Evolutionary conservation across 2,113 vertebrate species (phyloP), one percentile per base, ranked within the genome.

Genomic region (Seriola dumerili): DNA sequence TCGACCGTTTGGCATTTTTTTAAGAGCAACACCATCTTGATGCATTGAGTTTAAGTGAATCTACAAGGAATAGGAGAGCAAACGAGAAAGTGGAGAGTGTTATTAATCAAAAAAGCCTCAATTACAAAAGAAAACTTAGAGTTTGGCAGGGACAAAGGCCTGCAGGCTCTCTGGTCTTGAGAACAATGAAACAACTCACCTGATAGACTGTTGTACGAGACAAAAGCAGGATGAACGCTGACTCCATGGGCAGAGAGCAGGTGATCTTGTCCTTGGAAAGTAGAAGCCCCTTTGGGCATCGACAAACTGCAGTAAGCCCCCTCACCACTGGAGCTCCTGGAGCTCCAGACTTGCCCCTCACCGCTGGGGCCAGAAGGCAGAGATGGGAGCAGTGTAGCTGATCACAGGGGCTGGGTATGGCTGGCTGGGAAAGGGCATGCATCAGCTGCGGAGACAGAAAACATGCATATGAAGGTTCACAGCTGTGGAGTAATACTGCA

Each of bases 371-470:
- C 91, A 98, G 90, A 32, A 99, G 94, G 67, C 97, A 99, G 34
- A 97, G 38, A 70, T 98, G 96, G 74, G 97, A 97, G 82, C 97
- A 99, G 10, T 25, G 81, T 0, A 91, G 70, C 0, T 32, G 61
- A 16, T 81, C 75, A 36, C 98, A 99, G 0, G 97, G 96, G 75
- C 85, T 97, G 0, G 84, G 19, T 5, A 86, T 78, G 0, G 4
- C 3, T 0, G 95, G 95, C 78, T 96, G 97, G 16, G 96, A 93
- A 1, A 94, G 76, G n/a, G 86, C 55, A 44, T 96, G 95, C 80
- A 94, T 91, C 65, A 94, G 34, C 95, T 96, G 67, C 4, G 62
- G 42, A 75, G 10, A 70, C 48, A 82, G 29, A 17, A 46, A 57
- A 54, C 29, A 4, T 6, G 3, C 0, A 16, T 0, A 69, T 62